Percentiles rank a stretch among this genome's conserved stretches.
These are phyloP conservation scores for Porites australiensis DNA, from an alignment of 64 coral and sea anemone species.

Conservation along the genomic window DNA sequence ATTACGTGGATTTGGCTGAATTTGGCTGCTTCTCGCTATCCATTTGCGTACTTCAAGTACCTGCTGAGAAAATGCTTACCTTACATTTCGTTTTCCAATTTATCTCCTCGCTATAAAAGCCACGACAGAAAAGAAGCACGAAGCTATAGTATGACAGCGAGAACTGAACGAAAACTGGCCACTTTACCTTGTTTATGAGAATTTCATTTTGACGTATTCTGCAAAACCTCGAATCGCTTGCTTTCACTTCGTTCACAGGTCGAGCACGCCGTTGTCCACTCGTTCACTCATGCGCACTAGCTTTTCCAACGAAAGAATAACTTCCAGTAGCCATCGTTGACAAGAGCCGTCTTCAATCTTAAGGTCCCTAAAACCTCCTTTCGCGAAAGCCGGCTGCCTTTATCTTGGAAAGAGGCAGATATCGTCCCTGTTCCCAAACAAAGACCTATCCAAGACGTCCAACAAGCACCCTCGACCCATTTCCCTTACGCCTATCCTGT, in stretches of 20 bases:
- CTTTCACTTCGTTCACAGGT: conserved; percentile 45
- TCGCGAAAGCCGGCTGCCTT: no score
- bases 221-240: conserved; percentile 11
- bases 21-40: conserved; percentile 32
- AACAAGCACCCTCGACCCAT: no score
- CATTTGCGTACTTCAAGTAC: conserved; percentile 39
- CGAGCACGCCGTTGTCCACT: not conserved
- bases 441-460: no score
- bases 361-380: no score
- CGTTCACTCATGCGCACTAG: not conserved
- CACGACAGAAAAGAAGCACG: conserved; percentile 7
- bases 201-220: conserved; percentile 35
- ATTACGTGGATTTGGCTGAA: conserved; percentile 53
- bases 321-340: conserved; percentile 7
- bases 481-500: no score
- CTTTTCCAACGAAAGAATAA: not conserved
- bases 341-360: no score
- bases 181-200: conserved; percentile 55
- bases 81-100: conserved; percentile 9
- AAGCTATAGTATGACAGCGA: conserved; percentile 3
- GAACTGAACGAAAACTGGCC: not conserved
- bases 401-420: no score
- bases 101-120: conserved; percentile 40
- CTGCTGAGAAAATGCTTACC: not conserved
- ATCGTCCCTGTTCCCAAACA: no score